Conservation (phyloP, 2,113 vertebrate genomes). For the Leptobrachium leishanense region DNA sequence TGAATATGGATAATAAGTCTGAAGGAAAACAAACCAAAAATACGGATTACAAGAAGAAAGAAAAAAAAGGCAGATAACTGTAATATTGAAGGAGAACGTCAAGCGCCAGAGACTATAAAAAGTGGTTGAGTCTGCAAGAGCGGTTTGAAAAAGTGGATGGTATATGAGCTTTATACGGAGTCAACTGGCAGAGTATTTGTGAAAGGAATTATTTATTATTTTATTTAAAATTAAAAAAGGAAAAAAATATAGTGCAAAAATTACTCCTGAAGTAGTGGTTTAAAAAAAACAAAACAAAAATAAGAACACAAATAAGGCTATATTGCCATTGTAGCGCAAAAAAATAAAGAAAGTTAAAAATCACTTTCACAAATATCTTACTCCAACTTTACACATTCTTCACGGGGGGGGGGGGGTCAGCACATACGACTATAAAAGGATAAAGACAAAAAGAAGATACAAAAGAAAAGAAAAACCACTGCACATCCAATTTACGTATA, state of each 20-base stretch:
- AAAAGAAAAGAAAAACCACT: not conserved
- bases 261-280: slow-evolving; percentile 77
- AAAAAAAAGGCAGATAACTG: slow-evolving; percentile 57
- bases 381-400: slow-evolving; percentile 10
- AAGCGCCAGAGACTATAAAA: slow-evolving; percentile 43
- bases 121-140: slow-evolving; percentile 51
- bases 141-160: slow-evolving; percentile 54
- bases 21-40: slow-evolving; percentile 9
- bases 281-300: slow-evolving; percentile 43
- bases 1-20: slow-evolving; percentile 70
- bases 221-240: slow-evolving; percentile 33
- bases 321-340: slow-evolving; percentile 7
- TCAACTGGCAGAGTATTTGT: slow-evolving; percentile 58
- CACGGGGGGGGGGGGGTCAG: not conserved
- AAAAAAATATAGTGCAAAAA: slow-evolving; percentile 67
- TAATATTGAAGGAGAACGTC: slow-evolving; percentile 47
- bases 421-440: not conserved
- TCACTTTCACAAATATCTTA: slow-evolving; percentile 32
- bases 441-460: not conserved
- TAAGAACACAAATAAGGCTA: slow-evolving; percentile 25
- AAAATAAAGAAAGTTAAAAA: slow-evolving; percentile 11
- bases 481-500: not conserved
- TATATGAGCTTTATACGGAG: slow-evolving; percentile 53
- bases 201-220: slow-evolving; percentile 26
- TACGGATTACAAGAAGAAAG: slow-evolving; percentile 59